Conservation (phyloP, 2,113 vertebrate genomes). For the Brachypteracias leptosomus region DNA sequence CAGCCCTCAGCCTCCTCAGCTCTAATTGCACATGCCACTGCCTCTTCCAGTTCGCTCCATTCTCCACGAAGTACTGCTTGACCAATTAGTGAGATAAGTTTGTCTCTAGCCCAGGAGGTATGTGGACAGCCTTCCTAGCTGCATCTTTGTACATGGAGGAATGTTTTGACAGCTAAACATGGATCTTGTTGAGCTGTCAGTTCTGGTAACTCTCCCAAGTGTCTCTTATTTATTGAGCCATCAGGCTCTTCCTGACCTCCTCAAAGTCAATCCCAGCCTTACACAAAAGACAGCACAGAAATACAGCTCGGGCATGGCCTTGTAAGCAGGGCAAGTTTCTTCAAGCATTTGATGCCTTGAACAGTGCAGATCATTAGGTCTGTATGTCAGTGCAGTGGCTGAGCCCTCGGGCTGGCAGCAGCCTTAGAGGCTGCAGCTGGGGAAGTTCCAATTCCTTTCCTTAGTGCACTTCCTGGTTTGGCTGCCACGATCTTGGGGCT, state of each 20-base stretch:
- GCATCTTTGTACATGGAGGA: neutral
- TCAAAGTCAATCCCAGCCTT: neutral
- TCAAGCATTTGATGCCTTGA: slow-evolving; percentile 18
- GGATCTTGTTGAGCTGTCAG: slow-evolving; percentile 23
- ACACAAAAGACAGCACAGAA: neutral
- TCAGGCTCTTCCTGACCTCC: neutral
- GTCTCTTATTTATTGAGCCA: slow-evolving; percentile 27
- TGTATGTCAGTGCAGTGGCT: slow-evolving; percentile 3
- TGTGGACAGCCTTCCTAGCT: neutral
- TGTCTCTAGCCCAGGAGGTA: neutral
- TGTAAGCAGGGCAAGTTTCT: slow-evolving; percentile 12
- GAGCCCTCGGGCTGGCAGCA: neutral
- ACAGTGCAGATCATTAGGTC: slow-evolving; percentile 6
- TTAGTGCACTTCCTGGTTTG: neutral
- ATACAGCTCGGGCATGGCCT: neutral
- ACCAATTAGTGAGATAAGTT: slow-evolving; percentile 5
- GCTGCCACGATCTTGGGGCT: neutral
- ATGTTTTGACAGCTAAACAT: slow-evolving; percentile 47
- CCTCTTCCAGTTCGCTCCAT: neutral
- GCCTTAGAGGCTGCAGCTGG: neutral
- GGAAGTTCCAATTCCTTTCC: neutral
- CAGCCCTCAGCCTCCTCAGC: neutral
- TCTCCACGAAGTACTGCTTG: neutral
- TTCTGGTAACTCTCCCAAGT: neutral
- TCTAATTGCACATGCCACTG: neutral